A percentile compares a stretch with the other conserved stretches of the same genome.
phyloP scores from a whole-genome alignment of 2,888 invertebrate genomes.

The Pristionchus mayeri region DNA sequence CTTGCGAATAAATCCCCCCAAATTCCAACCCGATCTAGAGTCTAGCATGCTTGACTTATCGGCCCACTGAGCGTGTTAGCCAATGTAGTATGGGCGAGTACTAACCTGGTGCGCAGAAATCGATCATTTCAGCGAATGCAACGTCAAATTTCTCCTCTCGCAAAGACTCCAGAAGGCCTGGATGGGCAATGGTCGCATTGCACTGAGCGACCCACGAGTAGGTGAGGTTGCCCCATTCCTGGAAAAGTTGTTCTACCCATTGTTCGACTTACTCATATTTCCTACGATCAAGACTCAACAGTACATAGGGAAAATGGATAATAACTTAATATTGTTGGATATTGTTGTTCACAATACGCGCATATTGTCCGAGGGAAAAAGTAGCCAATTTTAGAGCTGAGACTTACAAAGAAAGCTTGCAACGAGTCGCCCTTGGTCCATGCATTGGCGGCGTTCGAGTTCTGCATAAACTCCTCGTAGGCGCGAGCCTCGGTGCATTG shows the following conservation, averaged over 20 bases:
- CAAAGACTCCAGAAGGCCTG: neutral
- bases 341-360: no score
- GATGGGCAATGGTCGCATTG: neutral
- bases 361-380: no score
- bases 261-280: no score
- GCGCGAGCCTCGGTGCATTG: neutral
- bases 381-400: no score
- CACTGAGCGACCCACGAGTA: neutral
- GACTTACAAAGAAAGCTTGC: neutral
- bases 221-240: neutral
- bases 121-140: neutral
- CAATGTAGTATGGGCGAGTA: no score
- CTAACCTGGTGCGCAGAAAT: neutral
- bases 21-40: no score
- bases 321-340: no score
- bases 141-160: neutral
- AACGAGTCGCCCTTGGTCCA: neutral
- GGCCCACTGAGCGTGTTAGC: no score
- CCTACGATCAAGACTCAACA: neutral
- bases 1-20: no score
- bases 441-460: neutral
- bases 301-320: neutral
- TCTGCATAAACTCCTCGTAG: neutral
- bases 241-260: no score
- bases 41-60: no score